Evolutionary conservation across 2,797 vertebrate genomes (phyloP), one percentile per base, ranked within the genome.

Genomic region (Muraenolepis orangiensis): DNA sequence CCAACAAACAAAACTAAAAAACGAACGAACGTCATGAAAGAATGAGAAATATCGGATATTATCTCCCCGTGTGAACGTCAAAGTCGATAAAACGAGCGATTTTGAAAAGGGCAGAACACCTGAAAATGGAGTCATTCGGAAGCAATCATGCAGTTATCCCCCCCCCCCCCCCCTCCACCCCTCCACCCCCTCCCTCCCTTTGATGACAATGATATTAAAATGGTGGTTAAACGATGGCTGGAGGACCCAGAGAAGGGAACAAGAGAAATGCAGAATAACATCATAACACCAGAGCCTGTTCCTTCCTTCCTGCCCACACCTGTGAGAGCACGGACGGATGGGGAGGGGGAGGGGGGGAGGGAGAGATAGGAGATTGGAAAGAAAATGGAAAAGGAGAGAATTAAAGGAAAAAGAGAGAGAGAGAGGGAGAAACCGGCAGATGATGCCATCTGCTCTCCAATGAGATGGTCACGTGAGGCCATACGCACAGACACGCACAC

Each of bases 371-470:
- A 16, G 3, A 13, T 26, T n/a, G 23, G 61, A 18, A 30, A 20
- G 31, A 46, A n/a, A 5, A 10, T 28, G 29, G 29, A 26, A 14
- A 70, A 29, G 46, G 20, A n/a, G 10, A 12, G 7, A 61, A 26
- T 51, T 12, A 38, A 8, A 20, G 32, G 67, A 69, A 30, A 11
- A 26, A 14, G 29, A 64, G 26, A 69, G 30, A 11, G 29, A 14
- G 29, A 64, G 26, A 13, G 46, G 46, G 64, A 66, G 40, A 42
- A 34, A 78, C 51, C 68, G 76, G 80, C 78, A 83, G 84, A 82
- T 80, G 83, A 87, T 73, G 80, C 85, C 89, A 90, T 87, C 89
- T 88, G 87, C 77, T 87, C 77, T 87, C 84, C 7, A 3, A 72
- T 16, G 86, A 72, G 77, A 74, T 80, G 88, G 83, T 81, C 83